Conservation (phyloP, 2,113 vertebrate species). For the Astur gentilis region DNA sequence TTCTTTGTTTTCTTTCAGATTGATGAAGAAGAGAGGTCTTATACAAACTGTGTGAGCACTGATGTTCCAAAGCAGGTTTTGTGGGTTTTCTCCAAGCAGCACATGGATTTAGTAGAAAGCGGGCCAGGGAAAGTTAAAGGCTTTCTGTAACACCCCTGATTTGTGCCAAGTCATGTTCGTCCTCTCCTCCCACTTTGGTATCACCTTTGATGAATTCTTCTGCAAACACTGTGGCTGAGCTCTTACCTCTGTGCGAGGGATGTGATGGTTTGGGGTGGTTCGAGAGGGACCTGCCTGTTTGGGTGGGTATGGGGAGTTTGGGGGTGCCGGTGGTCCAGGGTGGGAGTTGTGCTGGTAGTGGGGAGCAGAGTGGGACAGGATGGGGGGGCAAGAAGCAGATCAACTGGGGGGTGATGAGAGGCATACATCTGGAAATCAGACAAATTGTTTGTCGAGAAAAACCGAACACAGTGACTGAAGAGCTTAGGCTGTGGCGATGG, state of each 20-base stretch:
- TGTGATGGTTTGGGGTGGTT: fast-evolving
- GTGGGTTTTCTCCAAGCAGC: background rate
- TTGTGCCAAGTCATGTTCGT: background rate
- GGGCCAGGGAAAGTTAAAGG: background rate
- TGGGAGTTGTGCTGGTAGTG: background rate
- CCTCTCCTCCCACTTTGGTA: background rate
- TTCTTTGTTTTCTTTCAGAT: background rate
- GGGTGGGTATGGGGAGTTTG: background rate
- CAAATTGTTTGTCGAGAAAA: background rate
- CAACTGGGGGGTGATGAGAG: background rate
- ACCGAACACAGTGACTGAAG: background rate
- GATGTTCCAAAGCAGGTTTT: background rate
- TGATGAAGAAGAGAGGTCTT: background rate
- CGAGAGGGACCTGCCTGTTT: background rate
- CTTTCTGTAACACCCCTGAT: background rate
- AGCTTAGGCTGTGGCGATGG: background rate
- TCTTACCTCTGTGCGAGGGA: fast-evolving
- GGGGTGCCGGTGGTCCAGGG: fast-evolving
- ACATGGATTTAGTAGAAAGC: background rate
- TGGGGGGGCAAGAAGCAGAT: background rate
- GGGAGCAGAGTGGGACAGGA: background rate
- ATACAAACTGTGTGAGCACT: fast-evolving
- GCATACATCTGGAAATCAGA: background rate
- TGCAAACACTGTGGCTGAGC: background rate
- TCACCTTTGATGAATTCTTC: background rate